Percentiles rank a stretch among this genome's conserved stretches.
These are phyloP conservation scores for Strigops habroptila DNA, from an alignment of 2,113 vertebrate genomes.

Conservation along the genomic window DNA sequence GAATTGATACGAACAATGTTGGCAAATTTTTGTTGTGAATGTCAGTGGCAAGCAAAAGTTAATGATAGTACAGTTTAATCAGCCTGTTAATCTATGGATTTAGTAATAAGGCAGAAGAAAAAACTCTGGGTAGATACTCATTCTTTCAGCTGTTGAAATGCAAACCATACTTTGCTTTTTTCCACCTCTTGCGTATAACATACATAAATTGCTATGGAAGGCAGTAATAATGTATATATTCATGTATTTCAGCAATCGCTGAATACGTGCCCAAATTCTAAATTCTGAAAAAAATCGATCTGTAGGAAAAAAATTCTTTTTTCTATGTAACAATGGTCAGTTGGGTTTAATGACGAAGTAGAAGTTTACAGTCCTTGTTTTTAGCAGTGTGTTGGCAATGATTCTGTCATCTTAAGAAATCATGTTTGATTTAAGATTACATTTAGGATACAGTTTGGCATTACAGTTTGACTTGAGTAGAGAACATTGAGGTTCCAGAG, in stretches of 20 bases:
- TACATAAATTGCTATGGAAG: neutral
- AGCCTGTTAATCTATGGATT: neutral
- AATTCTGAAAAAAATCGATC: neutral
- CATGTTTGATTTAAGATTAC: neutral
- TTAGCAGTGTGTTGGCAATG: neutral
- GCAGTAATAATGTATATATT: neutral
- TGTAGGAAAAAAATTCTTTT: neutral
- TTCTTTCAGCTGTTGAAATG: neutral
- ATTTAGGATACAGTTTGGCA: neutral
- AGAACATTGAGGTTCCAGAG: neutral
- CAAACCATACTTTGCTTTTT: neutral
- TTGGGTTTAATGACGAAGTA: neutral
- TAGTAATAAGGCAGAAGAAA: neutral
- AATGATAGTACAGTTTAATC: neutral
- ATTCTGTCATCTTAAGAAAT: neutral
- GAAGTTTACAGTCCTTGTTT: neutral
- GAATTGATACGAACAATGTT: neutral
- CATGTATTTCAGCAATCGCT: neutral
- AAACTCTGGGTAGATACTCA: neutral
- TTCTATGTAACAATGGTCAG: neutral
- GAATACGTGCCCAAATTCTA: neutral
- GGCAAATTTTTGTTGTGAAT: neutral
- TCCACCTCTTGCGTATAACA: neutral
- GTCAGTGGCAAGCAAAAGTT: neutral
- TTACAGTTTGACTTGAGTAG: neutral